Conservation (phyloP, 2,113 vertebrate species). For the Benitochromis conjunctus region DNA sequence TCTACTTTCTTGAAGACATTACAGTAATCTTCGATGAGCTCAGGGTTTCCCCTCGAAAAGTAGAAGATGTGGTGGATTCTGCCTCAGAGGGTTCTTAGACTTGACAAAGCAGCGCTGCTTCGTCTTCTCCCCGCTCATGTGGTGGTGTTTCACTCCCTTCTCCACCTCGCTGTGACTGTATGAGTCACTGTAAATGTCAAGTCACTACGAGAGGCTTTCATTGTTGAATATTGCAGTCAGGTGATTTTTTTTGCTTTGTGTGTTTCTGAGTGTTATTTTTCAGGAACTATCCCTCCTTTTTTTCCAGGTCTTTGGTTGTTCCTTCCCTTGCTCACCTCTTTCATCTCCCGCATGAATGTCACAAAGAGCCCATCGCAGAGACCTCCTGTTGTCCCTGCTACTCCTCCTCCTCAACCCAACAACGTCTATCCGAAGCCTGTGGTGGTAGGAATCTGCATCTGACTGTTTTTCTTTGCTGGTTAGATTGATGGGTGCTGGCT, state of each 20-base stretch:
- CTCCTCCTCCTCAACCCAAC: background rate
- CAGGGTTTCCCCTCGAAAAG: background rate
- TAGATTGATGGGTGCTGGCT: background rate
- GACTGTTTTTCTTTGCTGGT: background rate
- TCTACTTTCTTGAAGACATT: background rate
- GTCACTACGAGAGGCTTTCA: background rate
- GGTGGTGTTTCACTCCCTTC: background rate
- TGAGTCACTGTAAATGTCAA: background rate
- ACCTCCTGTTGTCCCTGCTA: background rate
- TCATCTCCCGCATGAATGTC: background rate
- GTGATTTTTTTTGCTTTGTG: background rate
- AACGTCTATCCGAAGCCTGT: background rate
- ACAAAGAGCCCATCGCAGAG: conserved; percentile 14
- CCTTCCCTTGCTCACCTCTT: conserved; percentile 14
- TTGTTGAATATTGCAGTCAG: background rate
- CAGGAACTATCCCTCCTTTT: background rate
- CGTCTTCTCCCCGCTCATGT: background rate
- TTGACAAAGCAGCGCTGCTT: background rate
- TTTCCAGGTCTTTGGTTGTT: conserved; percentile 57
- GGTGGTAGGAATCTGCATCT: conserved; percentile 32
- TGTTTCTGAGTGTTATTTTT: background rate
- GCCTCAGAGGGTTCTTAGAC: background rate
- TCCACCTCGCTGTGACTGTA: background rate
- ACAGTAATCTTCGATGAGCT: background rate
- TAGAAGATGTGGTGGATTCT: background rate